phyloP scores from a whole-genome alignment of 2,888 invertebrate species.

The Cantharis flavilabris region DNA sequence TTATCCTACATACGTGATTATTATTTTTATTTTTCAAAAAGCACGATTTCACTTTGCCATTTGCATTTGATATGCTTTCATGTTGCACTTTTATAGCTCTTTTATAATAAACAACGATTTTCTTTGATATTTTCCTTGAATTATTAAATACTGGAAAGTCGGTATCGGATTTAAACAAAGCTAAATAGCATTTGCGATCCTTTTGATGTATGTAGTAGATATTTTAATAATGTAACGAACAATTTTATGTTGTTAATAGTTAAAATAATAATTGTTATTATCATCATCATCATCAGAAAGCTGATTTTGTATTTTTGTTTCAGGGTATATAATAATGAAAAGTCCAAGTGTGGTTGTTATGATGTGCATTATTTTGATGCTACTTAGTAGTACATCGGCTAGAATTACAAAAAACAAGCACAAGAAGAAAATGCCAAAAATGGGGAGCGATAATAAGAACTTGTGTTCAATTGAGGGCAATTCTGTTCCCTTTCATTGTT shows the following conservation, averaged over 20 bases:
- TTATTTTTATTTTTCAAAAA: not conserved
- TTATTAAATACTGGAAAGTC: not conserved
- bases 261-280: too few relatives aligned
- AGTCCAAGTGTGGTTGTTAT: not conserved
- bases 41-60: not conserved
- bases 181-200: not conserved
- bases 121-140: not conserved
- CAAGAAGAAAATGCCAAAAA: constrained; percentile 21
- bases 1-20: constrained; percentile 1
- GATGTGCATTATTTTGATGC: constrained; percentile 8
- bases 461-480: constrained; percentile 40
- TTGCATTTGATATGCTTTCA: not conserved
- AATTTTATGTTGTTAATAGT: not conserved
- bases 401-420: constrained; percentile 22
- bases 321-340: constrained; percentile 24
- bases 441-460: constrained; percentile 11
- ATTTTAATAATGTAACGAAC: not conserved
- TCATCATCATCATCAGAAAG: too few relatives aligned
- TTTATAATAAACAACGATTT: not conserved
- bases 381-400: constrained; percentile 8
- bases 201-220: not conserved
- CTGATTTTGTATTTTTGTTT: constrained; percentile 13
- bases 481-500: constrained; percentile 64
- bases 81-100: not conserved
- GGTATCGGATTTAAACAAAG: not conserved